A percentile compares a stretch with the other conserved stretches of the same genome.
These are phyloP conservation scores for Acrocephalus scirpaceus DNA, from an alignment of 2,797 vertebrate genomes.

Conservation along the genomic window DNA sequence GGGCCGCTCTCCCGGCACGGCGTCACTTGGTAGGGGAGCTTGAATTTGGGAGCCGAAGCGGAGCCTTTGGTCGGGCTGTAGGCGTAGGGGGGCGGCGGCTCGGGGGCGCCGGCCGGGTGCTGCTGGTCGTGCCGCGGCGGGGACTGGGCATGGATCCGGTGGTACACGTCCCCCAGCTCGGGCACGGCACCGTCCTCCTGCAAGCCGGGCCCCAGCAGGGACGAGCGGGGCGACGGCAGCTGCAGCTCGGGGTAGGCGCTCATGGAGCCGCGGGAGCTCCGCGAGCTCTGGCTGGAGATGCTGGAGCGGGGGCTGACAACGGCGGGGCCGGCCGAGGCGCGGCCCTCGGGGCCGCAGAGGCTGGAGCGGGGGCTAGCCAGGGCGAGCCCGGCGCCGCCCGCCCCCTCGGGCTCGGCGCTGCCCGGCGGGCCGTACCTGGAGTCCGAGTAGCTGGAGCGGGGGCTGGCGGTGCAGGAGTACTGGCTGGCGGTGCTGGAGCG, in stretches of 20 bases:
- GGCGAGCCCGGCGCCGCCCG: constrained; percentile 59
- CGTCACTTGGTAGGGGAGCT: constrained; percentile 90
- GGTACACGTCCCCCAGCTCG: constrained; percentile 80
- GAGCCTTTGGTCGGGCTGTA: constrained; percentile 78
- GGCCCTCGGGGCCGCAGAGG: constrained; percentile 83
- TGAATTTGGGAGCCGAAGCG: constrained; percentile 80
- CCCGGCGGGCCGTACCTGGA: constrained; percentile 79
- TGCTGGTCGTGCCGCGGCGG: constrained; percentile 76
- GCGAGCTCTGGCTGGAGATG: constrained; percentile 94
- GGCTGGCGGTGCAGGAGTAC: constrained; percentile 85
- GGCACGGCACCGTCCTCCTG: constrained; percentile 82
- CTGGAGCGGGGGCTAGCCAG: constrained; percentile 82
- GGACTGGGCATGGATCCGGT: constrained; percentile 69
- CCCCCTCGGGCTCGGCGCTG: constrained; percentile 79
- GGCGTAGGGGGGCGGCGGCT: constrained; percentile 73
- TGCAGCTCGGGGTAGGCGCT: constrained; percentile 88
- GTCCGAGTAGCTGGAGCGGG: constrained; percentile 76
- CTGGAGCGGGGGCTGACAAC: constrained; percentile 91
- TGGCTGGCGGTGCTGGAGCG: constrained; percentile 89
- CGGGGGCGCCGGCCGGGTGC: constrained; percentile 46
- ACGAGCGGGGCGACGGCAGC: constrained; percentile 87
- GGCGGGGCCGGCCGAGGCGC: not conserved
- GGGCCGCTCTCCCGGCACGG: constrained; percentile 88
- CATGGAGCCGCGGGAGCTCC: constrained; percentile 85
- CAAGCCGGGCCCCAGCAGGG: constrained; percentile 79